Conservation (phyloP, 2,113 vertebrate genomes). For the Gymnocephalus cernua region DNA sequence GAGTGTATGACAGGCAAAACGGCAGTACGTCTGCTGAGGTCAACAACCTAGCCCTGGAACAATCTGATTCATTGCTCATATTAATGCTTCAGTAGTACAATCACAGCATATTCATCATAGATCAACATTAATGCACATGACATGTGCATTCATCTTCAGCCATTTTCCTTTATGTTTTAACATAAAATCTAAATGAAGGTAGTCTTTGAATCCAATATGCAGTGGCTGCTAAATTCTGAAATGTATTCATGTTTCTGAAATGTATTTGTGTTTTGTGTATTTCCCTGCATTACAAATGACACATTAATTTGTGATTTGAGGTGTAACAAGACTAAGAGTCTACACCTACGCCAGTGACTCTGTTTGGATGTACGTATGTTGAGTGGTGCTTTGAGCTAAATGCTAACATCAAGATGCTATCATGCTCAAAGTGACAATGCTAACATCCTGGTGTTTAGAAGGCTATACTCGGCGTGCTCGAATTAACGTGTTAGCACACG, state of each 20-base stretch:
- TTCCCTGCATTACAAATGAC: not conserved
- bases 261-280: not conserved
- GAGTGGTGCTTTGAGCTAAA: not conserved
- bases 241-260: not conserved
- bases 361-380: too few species aligned
- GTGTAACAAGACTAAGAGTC: not conserved
- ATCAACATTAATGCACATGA: not conserved
- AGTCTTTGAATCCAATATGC: not conserved
- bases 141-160: not conserved
- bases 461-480: not conserved
- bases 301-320: not conserved
- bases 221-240: not conserved
- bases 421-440: not conserved
- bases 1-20: slow-evolving; percentile 17
- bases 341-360: not conserved
- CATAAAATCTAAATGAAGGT: not conserved
- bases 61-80: not conserved
- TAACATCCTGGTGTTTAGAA: not conserved
- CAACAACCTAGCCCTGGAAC: not conserved
- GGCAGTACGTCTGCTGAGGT: not conserved
- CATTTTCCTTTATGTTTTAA: not conserved
- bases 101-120: not conserved
- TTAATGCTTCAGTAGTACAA: not conserved
- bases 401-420: not conserved
- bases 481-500: too few species aligned